These are phyloP conservation scores for Strongylocentrotus purpuratus DNA, from an alignment of 35 echinoderm and acorn worm species.

Conservation along the genomic window DNA sequence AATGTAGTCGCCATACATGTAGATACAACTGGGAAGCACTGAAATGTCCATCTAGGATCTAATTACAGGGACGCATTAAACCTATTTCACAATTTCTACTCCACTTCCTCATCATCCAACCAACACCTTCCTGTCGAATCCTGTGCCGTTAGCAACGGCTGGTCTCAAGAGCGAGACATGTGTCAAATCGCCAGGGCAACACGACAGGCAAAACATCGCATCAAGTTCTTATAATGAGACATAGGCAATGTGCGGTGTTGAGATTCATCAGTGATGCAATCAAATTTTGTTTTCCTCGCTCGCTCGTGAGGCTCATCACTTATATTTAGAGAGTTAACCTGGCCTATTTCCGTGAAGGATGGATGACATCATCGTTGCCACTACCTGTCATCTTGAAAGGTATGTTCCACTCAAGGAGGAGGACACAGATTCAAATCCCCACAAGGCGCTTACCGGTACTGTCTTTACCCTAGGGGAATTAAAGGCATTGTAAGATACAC, in stretches of 20 bases:
- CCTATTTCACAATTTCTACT: not conserved
- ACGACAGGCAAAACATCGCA: not conserved
- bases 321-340: not conserved
- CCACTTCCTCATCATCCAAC: not conserved
- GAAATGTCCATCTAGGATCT: not conserved
- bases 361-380: not conserved
- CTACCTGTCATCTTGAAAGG: not conserved
- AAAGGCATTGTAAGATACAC: too few relatives aligned
- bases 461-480: too few relatives aligned
- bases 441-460: too few relatives aligned
- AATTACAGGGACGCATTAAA: conserved; percentile 35
- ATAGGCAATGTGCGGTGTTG: not conserved
- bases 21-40: not conserved
- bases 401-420: not conserved
- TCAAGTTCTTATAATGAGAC: not conserved
- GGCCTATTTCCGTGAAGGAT: not conserved
- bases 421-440: too few relatives aligned
- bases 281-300: not conserved
- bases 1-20: too few relatives aligned
- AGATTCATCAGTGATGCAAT: not conserved
- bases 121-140: conserved; percentile 5
- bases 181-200: not conserved
- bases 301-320: not conserved
- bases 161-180: not conserved
- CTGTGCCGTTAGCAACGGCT: not conserved